phyloP scores from a whole-genome alignment of 2,113 vertebrate genomes.

The Manacus vitellinus region DNA sequence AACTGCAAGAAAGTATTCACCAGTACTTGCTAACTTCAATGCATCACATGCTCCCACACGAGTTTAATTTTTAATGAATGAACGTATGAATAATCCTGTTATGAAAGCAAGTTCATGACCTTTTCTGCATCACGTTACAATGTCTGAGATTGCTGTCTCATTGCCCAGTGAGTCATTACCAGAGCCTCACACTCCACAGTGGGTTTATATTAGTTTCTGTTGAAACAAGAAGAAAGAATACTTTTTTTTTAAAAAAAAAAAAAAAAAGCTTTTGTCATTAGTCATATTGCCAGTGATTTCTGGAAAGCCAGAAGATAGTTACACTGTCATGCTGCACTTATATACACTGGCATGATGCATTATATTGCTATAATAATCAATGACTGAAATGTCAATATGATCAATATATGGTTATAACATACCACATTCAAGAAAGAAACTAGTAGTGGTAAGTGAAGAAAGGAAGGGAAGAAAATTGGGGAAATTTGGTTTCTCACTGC shows the following conservation, averaged over 20 bases:
- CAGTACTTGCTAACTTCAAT: not conserved
- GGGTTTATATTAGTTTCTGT: not conserved
- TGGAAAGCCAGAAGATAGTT: conserved; percentile 31
- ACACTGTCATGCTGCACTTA: not conserved
- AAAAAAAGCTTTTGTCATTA: not conserved
- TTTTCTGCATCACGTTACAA: not conserved
- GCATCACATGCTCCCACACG: not conserved
- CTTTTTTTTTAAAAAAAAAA: not conserved
- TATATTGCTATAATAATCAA: not conserved
- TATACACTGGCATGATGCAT: not conserved
- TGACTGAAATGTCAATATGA: not conserved
- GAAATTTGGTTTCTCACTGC: not conserved
- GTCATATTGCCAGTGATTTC: not conserved
- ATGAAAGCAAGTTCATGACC: conserved; percentile 18
- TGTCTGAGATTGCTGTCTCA: conserved; percentile 16
- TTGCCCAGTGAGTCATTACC: conserved; percentile 6
- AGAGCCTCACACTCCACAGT: not conserved
- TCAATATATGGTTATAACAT: not conserved
- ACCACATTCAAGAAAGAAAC: not conserved
- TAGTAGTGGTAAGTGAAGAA: not conserved
- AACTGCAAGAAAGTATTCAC: not conserved
- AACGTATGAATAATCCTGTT: conserved; percentile 35
- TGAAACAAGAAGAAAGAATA: not conserved
- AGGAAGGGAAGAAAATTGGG: not conserved
- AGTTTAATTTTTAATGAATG: conserved; percentile 70